Conservation (phyloP, 2,797 vertebrate genomes). For the Apogon hyalosoma region DNA sequence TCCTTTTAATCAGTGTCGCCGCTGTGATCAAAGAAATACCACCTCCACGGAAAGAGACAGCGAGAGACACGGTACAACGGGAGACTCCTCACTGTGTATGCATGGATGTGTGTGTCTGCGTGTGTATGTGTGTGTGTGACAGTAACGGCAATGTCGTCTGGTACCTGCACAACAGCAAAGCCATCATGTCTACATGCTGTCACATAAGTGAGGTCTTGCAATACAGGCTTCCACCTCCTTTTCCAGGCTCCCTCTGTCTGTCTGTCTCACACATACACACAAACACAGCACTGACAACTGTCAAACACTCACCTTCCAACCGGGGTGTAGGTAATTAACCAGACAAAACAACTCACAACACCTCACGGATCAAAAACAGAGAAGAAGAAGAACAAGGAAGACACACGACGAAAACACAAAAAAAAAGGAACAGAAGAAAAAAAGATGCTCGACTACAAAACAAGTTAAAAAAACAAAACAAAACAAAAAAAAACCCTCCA, state of each 20-base stretch:
- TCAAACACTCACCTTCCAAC: slow-evolving; percentile 76
- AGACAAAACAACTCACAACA: slow-evolving; percentile 82
- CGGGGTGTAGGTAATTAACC: slow-evolving; percentile 80
- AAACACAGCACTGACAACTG: slow-evolving; percentile 63
- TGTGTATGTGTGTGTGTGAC: slow-evolving; percentile 31
- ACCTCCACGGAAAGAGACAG: slow-evolving; percentile 78
- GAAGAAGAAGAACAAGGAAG: slow-evolving; percentile 58
- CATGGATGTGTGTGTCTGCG: slow-evolving; percentile 43
- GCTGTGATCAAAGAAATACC: slow-evolving; percentile 81
- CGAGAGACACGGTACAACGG: slow-evolving; percentile 62
- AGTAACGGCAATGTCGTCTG: slow-evolving; percentile 58
- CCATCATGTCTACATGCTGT: slow-evolving; percentile 77
- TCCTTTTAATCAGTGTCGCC: slow-evolving; percentile 82
- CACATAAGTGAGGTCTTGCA: slow-evolving; percentile 74
- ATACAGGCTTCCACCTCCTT: slow-evolving; percentile 54
- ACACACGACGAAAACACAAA: slow-evolving; percentile 62
- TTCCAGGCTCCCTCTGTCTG: slow-evolving; percentile 7
- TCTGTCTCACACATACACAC: slow-evolving; percentile 7
- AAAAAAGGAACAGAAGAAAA: slow-evolving; percentile 41
- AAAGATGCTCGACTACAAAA: slow-evolving; percentile 61
- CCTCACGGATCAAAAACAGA: slow-evolving; percentile 68
- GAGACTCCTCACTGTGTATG: slow-evolving; percentile 58
- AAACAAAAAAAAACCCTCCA: slow-evolving; percentile 11
- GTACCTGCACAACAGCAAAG: slow-evolving; percentile 68
- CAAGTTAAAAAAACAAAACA: slow-evolving; percentile 14